Conservation (phyloP, 2,797 vertebrate species). For the Etheostoma perlongum region DNA sequence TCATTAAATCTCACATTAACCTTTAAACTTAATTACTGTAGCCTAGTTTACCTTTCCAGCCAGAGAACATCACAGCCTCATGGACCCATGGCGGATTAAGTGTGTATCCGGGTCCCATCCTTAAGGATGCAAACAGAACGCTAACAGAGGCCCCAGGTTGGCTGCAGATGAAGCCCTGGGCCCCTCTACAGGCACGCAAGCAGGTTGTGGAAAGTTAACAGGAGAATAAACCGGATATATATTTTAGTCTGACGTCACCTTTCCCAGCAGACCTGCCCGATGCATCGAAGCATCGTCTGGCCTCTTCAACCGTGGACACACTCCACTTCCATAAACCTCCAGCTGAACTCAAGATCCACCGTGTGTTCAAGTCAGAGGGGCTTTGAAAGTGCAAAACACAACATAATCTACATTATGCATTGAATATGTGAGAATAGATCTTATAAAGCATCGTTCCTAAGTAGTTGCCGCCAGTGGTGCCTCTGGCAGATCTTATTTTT, state of each 20-base stretch:
- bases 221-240: slow-evolving; percentile 58
- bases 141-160: slow-evolving; percentile 44
- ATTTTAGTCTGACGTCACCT: slow-evolving; percentile 37
- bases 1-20: neutral
- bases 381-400: too few species aligned
- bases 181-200: slow-evolving; percentile 1
- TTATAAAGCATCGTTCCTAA: neutral
- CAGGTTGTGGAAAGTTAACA: slow-evolving; percentile 53
- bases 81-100: slow-evolving; percentile 7
- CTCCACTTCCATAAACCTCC: slow-evolving; percentile 47
- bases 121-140: slow-evolving; percentile 22
- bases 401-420: neutral
- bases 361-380: neutral
- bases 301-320: slow-evolving; percentile 4
- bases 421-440: neutral
- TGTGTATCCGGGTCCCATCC: slow-evolving; percentile 54
- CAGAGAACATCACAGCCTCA: slow-evolving; percentile 26
- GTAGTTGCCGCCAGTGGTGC: neutral
- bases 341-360: slow-evolving; percentile 35
- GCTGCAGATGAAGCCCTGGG: slow-evolving; percentile 54
- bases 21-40: neutral
- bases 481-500: neutral
- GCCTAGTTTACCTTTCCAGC: neutral
- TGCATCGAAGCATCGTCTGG: slow-evolving; percentile 55
- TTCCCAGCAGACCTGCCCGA: slow-evolving; percentile 55